These are phyloP conservation scores for Beris morrisii DNA, from an alignment of 2,888 invertebrate species.

Conservation along the genomic window DNA sequence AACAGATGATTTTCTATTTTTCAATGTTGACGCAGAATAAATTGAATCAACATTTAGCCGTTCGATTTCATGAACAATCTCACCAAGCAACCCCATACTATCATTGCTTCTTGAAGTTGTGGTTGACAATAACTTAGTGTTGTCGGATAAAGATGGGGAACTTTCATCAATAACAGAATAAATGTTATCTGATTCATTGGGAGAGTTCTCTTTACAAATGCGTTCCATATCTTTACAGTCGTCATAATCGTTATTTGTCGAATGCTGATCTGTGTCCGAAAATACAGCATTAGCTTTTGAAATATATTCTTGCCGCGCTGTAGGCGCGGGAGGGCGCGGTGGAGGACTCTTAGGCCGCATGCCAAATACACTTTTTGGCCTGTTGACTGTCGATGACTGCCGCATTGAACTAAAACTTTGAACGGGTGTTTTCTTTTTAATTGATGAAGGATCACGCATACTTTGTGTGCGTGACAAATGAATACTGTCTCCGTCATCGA, in stretches of 20 bases:
- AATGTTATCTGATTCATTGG: slow-evolving; percentile 70
- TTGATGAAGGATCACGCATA: slow-evolving; percentile 65
- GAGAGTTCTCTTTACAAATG: slow-evolving; percentile 63
- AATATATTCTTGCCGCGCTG: background rate
- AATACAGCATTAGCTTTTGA: background rate
- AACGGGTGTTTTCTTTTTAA: slow-evolving; percentile 61
- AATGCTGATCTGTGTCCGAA: slow-evolving; percentile 43
- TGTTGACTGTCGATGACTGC: slow-evolving; percentile 64
- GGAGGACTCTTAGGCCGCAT: slow-evolving; percentile 75
- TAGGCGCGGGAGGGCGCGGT: slow-evolving; percentile 67
- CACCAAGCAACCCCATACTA: slow-evolving; percentile 77
- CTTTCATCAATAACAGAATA: slow-evolving; percentile 86
- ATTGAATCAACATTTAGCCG: slow-evolving; percentile 84
- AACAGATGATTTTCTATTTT: slow-evolving; percentile 59
- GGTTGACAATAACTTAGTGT: slow-evolving; percentile 41
- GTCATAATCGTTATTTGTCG: slow-evolving; percentile 67
- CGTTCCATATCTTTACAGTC: slow-evolving; percentile 70
- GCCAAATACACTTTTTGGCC: slow-evolving; percentile 73
- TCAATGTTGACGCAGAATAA: slow-evolving; percentile 76
- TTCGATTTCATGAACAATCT: slow-evolving; percentile 86
- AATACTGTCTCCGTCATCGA: slow-evolving; percentile 58
- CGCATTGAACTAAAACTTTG: slow-evolving; percentile 85
- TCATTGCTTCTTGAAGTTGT: slow-evolving; percentile 62
- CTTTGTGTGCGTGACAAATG: slow-evolving; percentile 76
- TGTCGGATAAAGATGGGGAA: slow-evolving; percentile 58